phyloP scores from a whole-genome alignment of 2,888 invertebrate genomes.

The Vanessa cardui region DNA sequence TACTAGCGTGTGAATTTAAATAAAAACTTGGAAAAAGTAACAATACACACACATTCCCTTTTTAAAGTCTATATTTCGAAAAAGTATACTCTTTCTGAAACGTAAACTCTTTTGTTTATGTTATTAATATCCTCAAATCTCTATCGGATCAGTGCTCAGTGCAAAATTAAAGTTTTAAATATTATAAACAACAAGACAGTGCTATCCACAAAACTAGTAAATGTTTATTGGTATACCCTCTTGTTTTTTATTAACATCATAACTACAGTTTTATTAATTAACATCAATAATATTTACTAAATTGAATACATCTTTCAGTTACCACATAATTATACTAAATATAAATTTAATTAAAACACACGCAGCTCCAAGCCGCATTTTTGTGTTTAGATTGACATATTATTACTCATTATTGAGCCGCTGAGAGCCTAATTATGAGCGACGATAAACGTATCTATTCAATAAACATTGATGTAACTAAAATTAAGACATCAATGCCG shows the following conservation, averaged over 20 bases:
- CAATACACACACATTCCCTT: too few species aligned
- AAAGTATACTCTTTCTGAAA: too few species aligned
- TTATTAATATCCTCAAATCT: too few species aligned
- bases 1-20: too few species aligned
- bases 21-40: too few species aligned
- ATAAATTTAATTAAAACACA: neutral
- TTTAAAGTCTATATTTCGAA: too few species aligned
- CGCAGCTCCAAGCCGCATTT: neutral
- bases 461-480: slow-evolving; percentile 47
- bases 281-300: slow-evolving; percentile 4
- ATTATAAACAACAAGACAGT: too few species aligned
- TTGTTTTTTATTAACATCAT: neutral
- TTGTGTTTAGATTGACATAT: slow-evolving; percentile 5
- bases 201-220: too few species aligned
- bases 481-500: slow-evolving; percentile 61
- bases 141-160: too few species aligned
- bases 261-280: neutral
- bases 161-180: too few species aligned
- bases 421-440: slow-evolving; percentile 33
- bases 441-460: slow-evolving; percentile 48
- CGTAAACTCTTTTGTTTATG: too few species aligned
- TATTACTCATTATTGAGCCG: slow-evolving; percentile 3
- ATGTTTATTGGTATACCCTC: too few species aligned
- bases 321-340: neutral
- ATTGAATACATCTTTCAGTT: slow-evolving; percentile 1